Conservation (phyloP, 23 tunicate genomes). For the Corella eumyota region DNA sequence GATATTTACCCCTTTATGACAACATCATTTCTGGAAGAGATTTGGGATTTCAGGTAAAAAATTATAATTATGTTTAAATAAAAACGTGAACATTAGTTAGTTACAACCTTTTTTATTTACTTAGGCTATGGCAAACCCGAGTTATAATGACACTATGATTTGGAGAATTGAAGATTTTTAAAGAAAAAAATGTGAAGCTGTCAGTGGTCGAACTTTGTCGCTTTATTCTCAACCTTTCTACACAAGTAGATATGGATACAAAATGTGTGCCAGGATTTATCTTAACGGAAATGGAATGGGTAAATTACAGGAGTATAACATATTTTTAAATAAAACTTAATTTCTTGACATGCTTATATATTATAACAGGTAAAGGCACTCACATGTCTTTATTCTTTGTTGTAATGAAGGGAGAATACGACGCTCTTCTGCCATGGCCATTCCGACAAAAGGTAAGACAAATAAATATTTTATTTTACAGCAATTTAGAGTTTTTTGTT, state of each 20-base stretch:
- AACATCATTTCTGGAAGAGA: slow-evolving; percentile 68
- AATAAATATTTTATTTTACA: too few species aligned
- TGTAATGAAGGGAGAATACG: slow-evolving; percentile 94
- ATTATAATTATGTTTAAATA: too few species aligned
- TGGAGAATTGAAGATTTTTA: slow-evolving; percentile 68
- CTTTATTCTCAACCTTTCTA: slow-evolving; percentile 89
- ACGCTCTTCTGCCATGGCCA: slow-evolving; percentile 87
- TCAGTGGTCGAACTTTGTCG: slow-evolving; percentile 61
- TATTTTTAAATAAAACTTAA: too few species aligned
- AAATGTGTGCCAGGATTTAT: slow-evolving; percentile 84
- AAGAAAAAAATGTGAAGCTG: slow-evolving; percentile 53
- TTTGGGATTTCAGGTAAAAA: slow-evolving; percentile 51
- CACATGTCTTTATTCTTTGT: slow-evolving; percentile 91
- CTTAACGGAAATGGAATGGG: slow-evolving; percentile 96
- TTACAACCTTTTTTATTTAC: background rate
- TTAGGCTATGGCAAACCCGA: slow-evolving; percentile 68
- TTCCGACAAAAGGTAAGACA: slow-evolving; percentile 93
- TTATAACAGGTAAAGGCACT: slow-evolving; percentile 68
- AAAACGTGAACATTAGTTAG: too few species aligned
- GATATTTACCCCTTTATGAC: slow-evolving; percentile 76
- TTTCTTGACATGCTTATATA: background rate
- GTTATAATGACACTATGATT: slow-evolving; percentile 52
- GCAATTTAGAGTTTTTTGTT: too few species aligned
- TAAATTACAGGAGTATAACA: too few species aligned
- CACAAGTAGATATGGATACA: slow-evolving; percentile 86